These are phyloP conservation scores for Apamea monoglypha DNA, from an alignment of 2,888 invertebrate species.

Conservation along the genomic window DNA sequence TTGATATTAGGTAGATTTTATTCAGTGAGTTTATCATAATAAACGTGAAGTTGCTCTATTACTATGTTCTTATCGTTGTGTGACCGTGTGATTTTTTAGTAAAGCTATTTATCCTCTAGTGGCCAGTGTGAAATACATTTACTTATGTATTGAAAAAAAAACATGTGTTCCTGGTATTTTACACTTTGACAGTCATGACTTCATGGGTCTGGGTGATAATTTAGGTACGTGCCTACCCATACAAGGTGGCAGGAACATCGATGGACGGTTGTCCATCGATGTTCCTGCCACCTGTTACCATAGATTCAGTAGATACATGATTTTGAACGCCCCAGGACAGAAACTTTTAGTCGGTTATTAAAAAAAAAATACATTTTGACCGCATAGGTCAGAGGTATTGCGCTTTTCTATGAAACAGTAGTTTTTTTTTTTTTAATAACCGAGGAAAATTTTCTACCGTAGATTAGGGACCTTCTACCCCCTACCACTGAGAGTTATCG, in stretches of 20 bases:
- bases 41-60: slow-evolving; percentile 68
- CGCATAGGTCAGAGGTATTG: too few species aligned
- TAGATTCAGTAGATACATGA: too few species aligned
- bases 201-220: not conserved
- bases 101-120: slow-evolving; percentile 2
- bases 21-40: slow-evolving; percentile 54
- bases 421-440: too few species aligned
- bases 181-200: not conserved
- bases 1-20: not conserved
- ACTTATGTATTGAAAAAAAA: not conserved
- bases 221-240: not conserved
- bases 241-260: too few species aligned
- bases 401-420: too few species aligned
- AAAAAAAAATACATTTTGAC: too few species aligned
- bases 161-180: not conserved
- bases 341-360: too few species aligned
- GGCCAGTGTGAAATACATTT: not conserved
- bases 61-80: slow-evolving; percentile 27
- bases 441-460: too few species aligned
- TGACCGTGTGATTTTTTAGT: slow-evolving; percentile 2
- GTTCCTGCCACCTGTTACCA: too few species aligned
- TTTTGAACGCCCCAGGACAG: too few species aligned
- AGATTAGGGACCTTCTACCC: too few species aligned
- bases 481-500: not conserved
- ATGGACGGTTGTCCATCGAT: too few species aligned